A percentile compares a stretch with the other conserved stretches of the same genome.
Evolutionary conservation across 1,140 invertebrate genomes (phyloP).

Genomic region (Ostrea edulis): DNA sequence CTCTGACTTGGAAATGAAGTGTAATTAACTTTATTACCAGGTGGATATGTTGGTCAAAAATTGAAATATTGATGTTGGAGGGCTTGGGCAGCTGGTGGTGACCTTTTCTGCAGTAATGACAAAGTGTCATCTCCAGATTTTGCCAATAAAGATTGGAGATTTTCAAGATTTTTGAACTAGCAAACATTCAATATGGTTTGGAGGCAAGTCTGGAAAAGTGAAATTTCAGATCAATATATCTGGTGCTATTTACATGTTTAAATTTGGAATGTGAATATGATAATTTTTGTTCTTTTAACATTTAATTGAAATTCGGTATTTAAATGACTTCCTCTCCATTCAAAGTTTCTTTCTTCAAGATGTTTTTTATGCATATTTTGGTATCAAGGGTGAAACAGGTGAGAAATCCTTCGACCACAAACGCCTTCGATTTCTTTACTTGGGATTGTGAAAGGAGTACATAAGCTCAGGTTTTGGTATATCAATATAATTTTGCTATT

Average conservation of each 20-base stretch:
- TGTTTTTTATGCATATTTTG: background rate
- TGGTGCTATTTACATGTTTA: background rate
- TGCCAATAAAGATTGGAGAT: conserved; percentile 6
- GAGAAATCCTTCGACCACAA: background rate
- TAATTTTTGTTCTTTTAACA: background rate
- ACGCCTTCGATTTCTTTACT: background rate
- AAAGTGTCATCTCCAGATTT: conserved; percentile 34
- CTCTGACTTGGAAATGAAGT: background rate
- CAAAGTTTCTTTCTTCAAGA: background rate
- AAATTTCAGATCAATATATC: background rate
- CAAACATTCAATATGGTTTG: background rate
- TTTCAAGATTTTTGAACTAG: background rate
- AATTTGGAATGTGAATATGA: background rate
- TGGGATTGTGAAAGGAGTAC: background rate
- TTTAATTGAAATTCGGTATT: background rate
- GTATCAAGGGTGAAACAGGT: background rate
- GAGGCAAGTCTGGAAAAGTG: background rate
- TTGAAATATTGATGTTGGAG: conserved; percentile 23
- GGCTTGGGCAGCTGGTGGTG: background rate
- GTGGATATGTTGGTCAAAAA: conserved; percentile 32
- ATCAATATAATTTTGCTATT: background rate
- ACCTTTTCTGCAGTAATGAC: conserved; percentile 18
- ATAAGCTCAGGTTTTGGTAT: background rate
- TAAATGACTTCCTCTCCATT: background rate
- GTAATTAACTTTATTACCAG: conserved; percentile 37